Evolutionary conservation across 1,140 invertebrate species (phyloP), one percentile per base, ranked within the genome.

Genomic region (Cyclina sinensis): DNA sequence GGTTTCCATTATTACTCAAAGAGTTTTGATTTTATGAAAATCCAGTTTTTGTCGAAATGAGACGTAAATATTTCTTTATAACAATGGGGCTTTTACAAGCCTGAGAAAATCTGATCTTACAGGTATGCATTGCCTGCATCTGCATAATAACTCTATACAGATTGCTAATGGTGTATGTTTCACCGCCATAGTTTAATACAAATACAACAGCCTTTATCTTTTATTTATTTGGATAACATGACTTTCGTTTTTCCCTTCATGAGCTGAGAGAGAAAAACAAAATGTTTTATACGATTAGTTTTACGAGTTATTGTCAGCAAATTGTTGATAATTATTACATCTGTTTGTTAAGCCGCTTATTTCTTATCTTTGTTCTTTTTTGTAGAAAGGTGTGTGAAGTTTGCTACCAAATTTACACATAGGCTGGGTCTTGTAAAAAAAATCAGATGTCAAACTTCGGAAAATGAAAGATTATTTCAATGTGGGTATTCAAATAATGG

Each of bases 151-250:
- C 65, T 30, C n/a, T 70, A 70, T n/a, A 70, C 65, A 70, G 65
- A 70, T n/a, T 35, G 65, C 59, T 11, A 4, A 37, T 30, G 65
- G 65, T 35, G 32, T 70, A 12, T 3, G 24, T 35, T 54, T 32
- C 74, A 78, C 24, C 9, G 35, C 24, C 48, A 78, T 51, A 35
- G 27, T 27, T 78, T 78, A 51, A 35, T 32, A 78, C 74, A 78
- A 78, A 78, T 48, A 78, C 74, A 78, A 37, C 27, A 16, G 24
- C 43, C 35, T 78, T 78, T 78, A 78, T 78, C 74, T 51, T 27
- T 54, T 78, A 78, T 78, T 78, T 78, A 78, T 78, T 46, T 35
- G 16, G 14, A 14, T 32, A 57, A 35, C 74, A 48, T 78, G 74
- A 24, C n/a, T 46, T 16, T 16, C 18, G 27, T 30, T 78, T 21